Percentiles rank a stretch among this genome's conserved stretches.
phyloP scores from a whole-genome alignment of 1,140 invertebrate species.

The Druon quercuslanigerum region DNA sequence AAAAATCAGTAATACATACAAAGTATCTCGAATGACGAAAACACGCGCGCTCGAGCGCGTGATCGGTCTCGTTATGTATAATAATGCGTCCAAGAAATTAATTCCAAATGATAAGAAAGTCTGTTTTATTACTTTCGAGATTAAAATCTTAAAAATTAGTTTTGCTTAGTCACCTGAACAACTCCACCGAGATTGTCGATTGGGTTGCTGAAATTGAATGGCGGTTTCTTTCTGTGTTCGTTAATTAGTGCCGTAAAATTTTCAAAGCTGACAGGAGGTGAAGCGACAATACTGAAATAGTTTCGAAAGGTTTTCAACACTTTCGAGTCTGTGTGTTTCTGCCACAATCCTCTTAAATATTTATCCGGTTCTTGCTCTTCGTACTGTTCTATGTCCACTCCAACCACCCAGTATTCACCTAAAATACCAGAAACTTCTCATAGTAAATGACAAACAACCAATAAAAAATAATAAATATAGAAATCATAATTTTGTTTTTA shows the following conservation, averaged over 20 bases:
- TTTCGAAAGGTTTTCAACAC: slow-evolving; percentile 80
- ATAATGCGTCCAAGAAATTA: too few species aligned
- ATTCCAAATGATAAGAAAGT: too few species aligned
- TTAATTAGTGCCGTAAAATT: slow-evolving; percentile 87
- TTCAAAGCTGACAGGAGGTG: slow-evolving; percentile 82
- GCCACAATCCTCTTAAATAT: slow-evolving; percentile 84
- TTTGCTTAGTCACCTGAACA: slow-evolving; percentile 65
- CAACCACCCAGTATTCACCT: slow-evolving; percentile 93
- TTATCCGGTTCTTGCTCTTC: slow-evolving; percentile 83
- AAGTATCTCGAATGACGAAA: too few species aligned
- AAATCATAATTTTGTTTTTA: too few species aligned
- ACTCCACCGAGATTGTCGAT: slow-evolving; percentile 81
- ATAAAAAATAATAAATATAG: too few species aligned
- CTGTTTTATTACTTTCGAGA: not conserved
- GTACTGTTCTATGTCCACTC: slow-evolving; percentile 92
- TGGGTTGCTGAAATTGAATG: slow-evolving; percentile 91
- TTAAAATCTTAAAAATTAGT: not conserved
- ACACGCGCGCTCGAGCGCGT: too few species aligned
- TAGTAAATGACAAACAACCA: not conserved
- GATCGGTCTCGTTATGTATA: too few species aligned
- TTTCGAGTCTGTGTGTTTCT: slow-evolving; percentile 77
- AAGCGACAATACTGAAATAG: slow-evolving; percentile 85
- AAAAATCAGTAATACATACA: too few species aligned
- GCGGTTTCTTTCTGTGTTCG: slow-evolving; percentile 84
- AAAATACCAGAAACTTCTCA: slow-evolving; percentile 54